phyloP scores from a whole-genome alignment of 2,888 invertebrate species.

The Campoletis raptor region DNA sequence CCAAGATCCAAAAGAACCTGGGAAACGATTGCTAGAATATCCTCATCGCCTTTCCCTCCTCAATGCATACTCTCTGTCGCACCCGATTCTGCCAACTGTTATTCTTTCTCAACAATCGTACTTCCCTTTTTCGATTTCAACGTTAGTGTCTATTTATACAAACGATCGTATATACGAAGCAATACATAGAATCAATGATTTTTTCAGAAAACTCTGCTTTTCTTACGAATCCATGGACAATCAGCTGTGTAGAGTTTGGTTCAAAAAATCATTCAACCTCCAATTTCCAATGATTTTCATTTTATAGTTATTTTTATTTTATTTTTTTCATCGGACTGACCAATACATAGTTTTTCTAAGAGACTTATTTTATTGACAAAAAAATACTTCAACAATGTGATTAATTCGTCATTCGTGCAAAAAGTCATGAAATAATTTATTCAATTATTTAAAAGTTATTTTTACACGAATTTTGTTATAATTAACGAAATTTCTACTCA shows the following conservation, averaged over 20 bases:
- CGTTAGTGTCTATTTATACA: not conserved
- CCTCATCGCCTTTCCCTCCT: conserved; percentile 38
- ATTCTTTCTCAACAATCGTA: conserved; percentile 38
- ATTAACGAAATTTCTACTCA: not conserved
- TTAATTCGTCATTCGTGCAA: too few species aligned
- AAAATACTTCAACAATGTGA: not conserved
- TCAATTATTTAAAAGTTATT: too few species aligned
- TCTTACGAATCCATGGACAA: not conserved
- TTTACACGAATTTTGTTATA: too few species aligned
- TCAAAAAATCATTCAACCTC: not conserved
- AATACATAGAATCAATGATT: not conserved
- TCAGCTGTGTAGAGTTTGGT: not conserved
- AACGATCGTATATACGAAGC: not conserved
- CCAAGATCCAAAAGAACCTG: conserved; percentile 13
- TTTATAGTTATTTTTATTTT: not conserved
- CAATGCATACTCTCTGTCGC: conserved; percentile 8
- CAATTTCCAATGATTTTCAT: not conserved
- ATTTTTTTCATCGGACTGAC: not conserved
- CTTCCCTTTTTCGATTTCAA: not conserved
- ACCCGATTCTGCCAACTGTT: conserved; percentile 20
- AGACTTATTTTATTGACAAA: not conserved
- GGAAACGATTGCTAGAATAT: conserved; percentile 25
- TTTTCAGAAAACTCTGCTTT: not conserved
- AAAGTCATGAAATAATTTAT: too few species aligned
- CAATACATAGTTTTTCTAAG: not conserved